phyloP scores from a whole-genome alignment of 2,888 invertebrate genomes.

The Acrocyrtus sp. region DNA sequence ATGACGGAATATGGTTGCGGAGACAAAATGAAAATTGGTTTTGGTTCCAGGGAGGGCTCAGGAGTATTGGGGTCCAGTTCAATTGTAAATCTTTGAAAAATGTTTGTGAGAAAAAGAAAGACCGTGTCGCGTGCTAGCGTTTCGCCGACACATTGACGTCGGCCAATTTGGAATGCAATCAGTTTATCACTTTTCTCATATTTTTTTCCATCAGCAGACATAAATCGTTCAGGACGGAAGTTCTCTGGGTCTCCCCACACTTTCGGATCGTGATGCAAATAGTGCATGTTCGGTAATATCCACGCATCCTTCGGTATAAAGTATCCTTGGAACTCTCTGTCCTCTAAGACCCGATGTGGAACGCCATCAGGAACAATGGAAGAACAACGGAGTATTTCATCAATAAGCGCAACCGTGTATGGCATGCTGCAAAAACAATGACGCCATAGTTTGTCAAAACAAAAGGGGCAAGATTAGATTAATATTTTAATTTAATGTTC shows the following conservation, averaged over 20 bases:
- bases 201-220: conserved; percentile 36
- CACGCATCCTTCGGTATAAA: conserved; percentile 49
- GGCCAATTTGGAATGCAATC: conserved; percentile 48
- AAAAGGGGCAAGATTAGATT: not conserved
- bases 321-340: conserved; percentile 41
- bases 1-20: conserved; percentile 21
- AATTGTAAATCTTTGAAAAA: conserved; percentile 44
- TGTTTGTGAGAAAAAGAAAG: conserved; percentile 35
- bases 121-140: conserved; percentile 47
- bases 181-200: conserved; percentile 45
- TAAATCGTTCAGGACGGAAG: conserved; percentile 52
- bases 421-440: conserved; percentile 35
- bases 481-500: too few relatives aligned
- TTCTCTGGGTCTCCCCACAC: conserved; percentile 50
- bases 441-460: not conserved
- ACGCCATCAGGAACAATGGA: conserved; percentile 48
- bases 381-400: conserved; percentile 52
- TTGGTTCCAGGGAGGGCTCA: conserved; percentile 6
- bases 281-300: conserved; percentile 41
- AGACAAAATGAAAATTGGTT: conserved; percentile 9
- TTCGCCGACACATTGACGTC: conserved; percentile 52
- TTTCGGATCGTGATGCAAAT: conserved; percentile 44
- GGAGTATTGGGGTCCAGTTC: conserved; percentile 11
- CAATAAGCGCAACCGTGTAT: conserved; percentile 50
- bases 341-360: conserved; percentile 35